Conservation (phyloP, 2,888 invertebrate species). For the Polymixis flavicincta region DNA sequence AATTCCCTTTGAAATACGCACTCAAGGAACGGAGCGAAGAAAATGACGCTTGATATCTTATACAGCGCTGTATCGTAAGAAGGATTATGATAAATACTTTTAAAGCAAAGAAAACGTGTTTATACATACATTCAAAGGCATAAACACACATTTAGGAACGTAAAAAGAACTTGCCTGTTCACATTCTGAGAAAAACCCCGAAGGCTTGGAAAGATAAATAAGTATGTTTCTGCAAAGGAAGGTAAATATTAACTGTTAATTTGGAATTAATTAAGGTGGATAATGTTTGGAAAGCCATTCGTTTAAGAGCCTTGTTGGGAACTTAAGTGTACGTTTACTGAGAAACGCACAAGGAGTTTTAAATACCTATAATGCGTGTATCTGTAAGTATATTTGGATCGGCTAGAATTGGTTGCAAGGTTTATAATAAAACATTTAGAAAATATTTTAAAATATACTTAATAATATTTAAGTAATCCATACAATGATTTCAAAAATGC, state of each 20-base stretch:
- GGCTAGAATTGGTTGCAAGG: neutral
- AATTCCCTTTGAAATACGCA: conserved; percentile 39
- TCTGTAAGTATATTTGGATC: neutral
- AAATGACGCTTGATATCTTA: conserved; percentile 35
- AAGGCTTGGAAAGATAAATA: conserved; percentile 28
- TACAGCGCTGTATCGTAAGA: conserved; percentile 15
- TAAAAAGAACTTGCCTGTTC: conserved; percentile 22
- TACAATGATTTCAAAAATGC: no score
- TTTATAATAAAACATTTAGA: neutral
- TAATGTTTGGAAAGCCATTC: conserved; percentile 28
- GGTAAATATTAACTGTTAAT: conserved; percentile 51
- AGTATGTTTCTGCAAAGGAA: conserved; percentile 24
- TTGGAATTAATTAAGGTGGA: conserved; percentile 41
- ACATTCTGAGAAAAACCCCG: conserved; percentile 18
- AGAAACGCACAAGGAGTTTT: neutral
- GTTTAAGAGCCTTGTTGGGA: conserved; percentile 1
- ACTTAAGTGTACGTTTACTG: neutral
- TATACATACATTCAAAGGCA: neutral
- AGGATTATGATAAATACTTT: conserved; percentile 54
- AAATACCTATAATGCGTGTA: neutral
- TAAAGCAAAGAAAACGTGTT: conserved; percentile 24
- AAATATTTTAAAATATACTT: neutral
- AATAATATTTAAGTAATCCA: neutral
- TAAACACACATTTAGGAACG: conserved; percentile 12
- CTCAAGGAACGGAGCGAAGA: conserved; percentile 11